phyloP scores from a whole-genome alignment of 1,140 invertebrate species.

The Bathynomus jamesi region DNA sequence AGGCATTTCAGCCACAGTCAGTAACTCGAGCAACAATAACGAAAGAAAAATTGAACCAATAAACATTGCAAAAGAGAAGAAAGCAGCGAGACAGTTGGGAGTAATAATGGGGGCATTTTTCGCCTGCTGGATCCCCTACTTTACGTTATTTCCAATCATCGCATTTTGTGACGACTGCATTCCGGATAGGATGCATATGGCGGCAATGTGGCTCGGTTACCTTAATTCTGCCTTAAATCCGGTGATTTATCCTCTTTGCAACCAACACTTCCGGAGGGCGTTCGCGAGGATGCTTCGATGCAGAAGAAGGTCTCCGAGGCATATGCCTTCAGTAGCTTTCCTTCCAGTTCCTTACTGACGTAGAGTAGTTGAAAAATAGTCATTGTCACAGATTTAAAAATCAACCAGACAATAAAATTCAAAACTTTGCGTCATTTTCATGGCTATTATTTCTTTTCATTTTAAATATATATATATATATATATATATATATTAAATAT shows the following conservation, averaged over 20 bases:
- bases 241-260: slow-evolving; percentile 52
- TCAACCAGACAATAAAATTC: too few relatives aligned
- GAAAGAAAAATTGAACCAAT: slow-evolving; percentile 34
- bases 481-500: too few relatives aligned
- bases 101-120: slow-evolving; percentile 60
- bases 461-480: too few relatives aligned
- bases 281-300: slow-evolving; percentile 48
- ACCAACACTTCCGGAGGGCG: slow-evolving; percentile 50
- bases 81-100: slow-evolving; percentile 56
- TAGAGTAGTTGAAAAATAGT: too few relatives aligned
- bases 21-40: neutral
- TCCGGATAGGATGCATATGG: slow-evolving; percentile 42
- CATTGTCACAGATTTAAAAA: too few relatives aligned
- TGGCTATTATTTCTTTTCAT: too few relatives aligned
- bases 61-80: slow-evolving; percentile 51
- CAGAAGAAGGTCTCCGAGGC: too few relatives aligned
- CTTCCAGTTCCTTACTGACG: too few relatives aligned
- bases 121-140: slow-evolving; percentile 58
- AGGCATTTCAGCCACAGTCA: neutral
- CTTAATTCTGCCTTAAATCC: slow-evolving; percentile 53
- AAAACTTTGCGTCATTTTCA: too few relatives aligned
- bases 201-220: slow-evolving; percentile 53
- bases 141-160: slow-evolving; percentile 55
- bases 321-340: too few relatives aligned
- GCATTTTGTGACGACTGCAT: slow-evolving; percentile 53